Evolutionary conservation across 2,888 invertebrate species (phyloP).

Genomic region (Fissipunctia ypsillon): DNA sequence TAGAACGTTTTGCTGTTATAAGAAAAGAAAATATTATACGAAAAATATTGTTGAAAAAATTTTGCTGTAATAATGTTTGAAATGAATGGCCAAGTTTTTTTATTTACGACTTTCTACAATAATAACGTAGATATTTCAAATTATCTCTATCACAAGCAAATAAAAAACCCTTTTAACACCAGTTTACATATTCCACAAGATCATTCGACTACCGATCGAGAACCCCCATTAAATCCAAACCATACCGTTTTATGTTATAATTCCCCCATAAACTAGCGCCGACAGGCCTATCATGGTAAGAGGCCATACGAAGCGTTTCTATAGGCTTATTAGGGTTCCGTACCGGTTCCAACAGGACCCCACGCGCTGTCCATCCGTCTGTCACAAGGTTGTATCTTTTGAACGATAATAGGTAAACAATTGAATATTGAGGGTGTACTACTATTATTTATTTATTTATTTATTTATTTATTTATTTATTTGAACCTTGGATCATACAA

Average conservation of each 20-base stretch:
- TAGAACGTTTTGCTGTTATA: no score
- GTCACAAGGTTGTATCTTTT: not conserved
- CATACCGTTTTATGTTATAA: conserved; percentile 76
- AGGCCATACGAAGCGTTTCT: conserved; percentile 52
- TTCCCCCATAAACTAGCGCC: conserved; percentile 76
- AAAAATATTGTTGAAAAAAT: not conserved
- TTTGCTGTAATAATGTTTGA: not conserved
- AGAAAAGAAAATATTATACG: not conserved
- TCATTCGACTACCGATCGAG: conserved; percentile 41
- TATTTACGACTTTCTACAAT: not conserved
- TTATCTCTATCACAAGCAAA: not conserved
- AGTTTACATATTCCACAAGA: conserved; percentile 27
- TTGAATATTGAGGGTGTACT: no score
- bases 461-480: no score
- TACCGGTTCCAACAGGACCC: not conserved
- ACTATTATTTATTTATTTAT: no score
- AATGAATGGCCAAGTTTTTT: not conserved
- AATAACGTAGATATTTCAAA: not conserved
- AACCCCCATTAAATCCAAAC: conserved; percentile 48
- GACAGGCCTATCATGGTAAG: conserved; percentile 73
- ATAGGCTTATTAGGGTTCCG: conserved; percentile 42
- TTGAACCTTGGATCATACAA: no score
- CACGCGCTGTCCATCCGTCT: no score
- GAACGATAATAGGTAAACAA: not conserved
- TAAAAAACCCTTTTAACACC: not conserved